Base-by-base conservation (phyloP, 2,797 vertebrate genomes). In the Notoglanidium macrostoma region DNA sequence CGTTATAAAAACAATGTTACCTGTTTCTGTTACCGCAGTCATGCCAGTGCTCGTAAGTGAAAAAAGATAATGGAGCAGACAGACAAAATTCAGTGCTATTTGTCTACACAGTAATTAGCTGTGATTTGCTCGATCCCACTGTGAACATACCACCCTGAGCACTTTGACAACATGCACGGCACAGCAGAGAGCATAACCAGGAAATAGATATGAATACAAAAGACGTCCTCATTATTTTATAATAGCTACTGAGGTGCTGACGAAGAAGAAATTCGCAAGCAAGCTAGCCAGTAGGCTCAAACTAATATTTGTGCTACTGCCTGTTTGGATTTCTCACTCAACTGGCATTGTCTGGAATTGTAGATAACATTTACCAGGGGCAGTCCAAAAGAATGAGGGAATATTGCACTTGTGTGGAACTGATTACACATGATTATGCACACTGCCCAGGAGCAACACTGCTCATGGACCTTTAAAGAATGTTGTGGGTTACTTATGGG, bases 51-150 rank as follows among this genome's bases (percentile, higher is more conserved):
- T 11, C 15, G 32, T 55, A 23, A 15, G 2, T 12, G 4, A 1
- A 14, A 44, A 40, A 6, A 78, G 9, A 49, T 49, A 49, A 55
- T 12, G 8, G 10, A 14, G 17, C 76, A 57, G 51, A 15, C 51
- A 21, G 76, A 78, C 15, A 55, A 77, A 21, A 19, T 51, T 26
- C 29, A 19, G 73, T n/a, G 73, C 46, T 76, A 76, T 51, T 29
- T 76, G 73, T 51, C 14, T n/a, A 82, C 54, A 84, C 26, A 67
- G 68, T 44, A 90, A 85, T 89, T 44, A 91, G 59, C 88, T 67
- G 40, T 67, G 46, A 89, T 55, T 89, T 72, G 19, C 82, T 80
- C 67, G 32, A 57, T 35, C 76, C 76, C 51, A 49, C 40, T 73
- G 40, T 46, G 70, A 46, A 73, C 72, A 74, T 12, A 21, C 51